Evolutionary conservation across 2,113 vertebrate genomes (phyloP), one percentile per base, ranked within the genome.

Genomic region (Neomonachus schauinslandi): DNA sequence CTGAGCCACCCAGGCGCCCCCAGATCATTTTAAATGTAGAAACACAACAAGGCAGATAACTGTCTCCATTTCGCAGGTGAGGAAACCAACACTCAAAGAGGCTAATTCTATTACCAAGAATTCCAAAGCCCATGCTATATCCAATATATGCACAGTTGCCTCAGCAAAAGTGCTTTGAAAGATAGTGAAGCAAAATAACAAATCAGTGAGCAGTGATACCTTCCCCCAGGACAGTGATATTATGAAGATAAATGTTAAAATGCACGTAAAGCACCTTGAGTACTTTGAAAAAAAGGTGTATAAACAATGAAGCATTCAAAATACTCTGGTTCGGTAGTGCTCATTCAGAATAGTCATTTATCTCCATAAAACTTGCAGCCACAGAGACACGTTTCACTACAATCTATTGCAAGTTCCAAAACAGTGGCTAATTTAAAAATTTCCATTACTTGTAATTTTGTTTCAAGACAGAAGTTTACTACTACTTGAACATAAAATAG

Each of bases 231-330:
- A 80, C 39, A 39, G 61, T 21, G 63, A 51, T 81, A 7, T 18
- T 67, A 33, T 26, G 51, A 95, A 93, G 97, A 88, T 81, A 82
- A 84, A 82, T 85, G 77, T 89, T 89, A 76, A 93, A 71, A 63
- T 72, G 11, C 21, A 59, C 4, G 14, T 65, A 84, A 84, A 84
- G 55, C 51, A 57, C 4, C 7, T 49, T 13, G 16, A 42, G 53
- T 24, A 18, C 49, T 93, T 76, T 10, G 15, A 21, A 81, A 57
- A 51, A 55, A 31, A 84, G 15, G n/a, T 22, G 4, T 21, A 8
- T 86, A 24, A 72, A 89, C 82, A 81, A 46, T 9, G 18, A 83
- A 95, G 33, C n/a, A 42, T 93, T 46, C 76, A 69, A 81, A 84
- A 71, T 46, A 57, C 39, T 24, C 0, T 21, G 36, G 24, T 69